phyloP scores from a whole-genome alignment of 2,113 vertebrate genomes.

The Sander lucioperca region DNA sequence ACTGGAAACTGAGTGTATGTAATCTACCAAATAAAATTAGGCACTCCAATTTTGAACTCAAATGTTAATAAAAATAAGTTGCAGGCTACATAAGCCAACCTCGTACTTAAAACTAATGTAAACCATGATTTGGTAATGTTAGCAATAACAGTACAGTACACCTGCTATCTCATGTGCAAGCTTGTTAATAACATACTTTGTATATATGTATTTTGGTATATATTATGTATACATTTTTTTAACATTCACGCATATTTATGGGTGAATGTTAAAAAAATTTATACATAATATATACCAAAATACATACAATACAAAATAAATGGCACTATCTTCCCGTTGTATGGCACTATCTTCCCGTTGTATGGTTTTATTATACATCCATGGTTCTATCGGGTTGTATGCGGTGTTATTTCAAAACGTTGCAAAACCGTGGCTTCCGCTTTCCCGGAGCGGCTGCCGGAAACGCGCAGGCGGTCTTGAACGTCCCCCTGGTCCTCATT shows the following conservation, averaged over 20 bases:
- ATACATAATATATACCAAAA: no score
- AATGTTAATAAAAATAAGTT: not conserved
- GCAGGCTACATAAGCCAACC: not conserved
- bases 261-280: no score
- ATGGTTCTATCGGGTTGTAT: no score
- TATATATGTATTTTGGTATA: not conserved
- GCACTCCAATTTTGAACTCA: not conserved
- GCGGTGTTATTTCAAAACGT: slow-evolving; percentile 53
- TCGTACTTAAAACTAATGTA: not conserved
- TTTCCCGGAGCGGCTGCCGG: slow-evolving; percentile 36
- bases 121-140: no score
- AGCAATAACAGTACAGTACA: not conserved
- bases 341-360: not conserved
- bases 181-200: not conserved
- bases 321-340: no score
- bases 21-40: not conserved
- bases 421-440: slow-evolving; percentile 66
- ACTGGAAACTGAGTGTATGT: not conserved
- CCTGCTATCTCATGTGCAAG: not conserved
- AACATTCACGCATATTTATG: rapidly evolving
- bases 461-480: slow-evolving; percentile 67
- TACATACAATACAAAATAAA: no score
- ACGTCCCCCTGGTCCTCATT: slow-evolving; percentile 63
- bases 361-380: no score
- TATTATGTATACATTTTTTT: not conserved